Conservation (phyloP, 2,797 vertebrate species). For the Garrulus glandarius region DNA sequence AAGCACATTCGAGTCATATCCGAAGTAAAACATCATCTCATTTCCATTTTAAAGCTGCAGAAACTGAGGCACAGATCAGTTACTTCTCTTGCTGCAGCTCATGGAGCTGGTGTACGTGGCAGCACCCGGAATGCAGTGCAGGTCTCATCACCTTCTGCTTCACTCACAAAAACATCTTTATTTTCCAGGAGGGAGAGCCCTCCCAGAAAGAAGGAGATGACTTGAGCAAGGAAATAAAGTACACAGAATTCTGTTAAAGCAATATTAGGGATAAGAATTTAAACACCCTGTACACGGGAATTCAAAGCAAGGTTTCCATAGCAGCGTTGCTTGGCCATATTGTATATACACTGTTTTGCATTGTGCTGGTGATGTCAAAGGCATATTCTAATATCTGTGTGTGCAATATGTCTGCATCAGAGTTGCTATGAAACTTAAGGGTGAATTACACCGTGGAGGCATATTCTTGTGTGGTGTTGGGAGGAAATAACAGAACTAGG, state of each 20-base stretch:
- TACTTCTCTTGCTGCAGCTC: not conserved
- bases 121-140: not conserved
- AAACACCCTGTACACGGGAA: not conserved
- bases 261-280: slow-evolving; percentile 6
- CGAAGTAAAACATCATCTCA: not conserved
- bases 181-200: not conserved
- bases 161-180: not conserved
- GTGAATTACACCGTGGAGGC: slow-evolving; percentile 42
- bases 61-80: slow-evolving; percentile 27
- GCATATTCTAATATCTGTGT: slow-evolving; percentile 56
- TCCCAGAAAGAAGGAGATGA: not conserved
- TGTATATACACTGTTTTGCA: slow-evolving; percentile 49
- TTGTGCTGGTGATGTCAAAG: slow-evolving; percentile 56
- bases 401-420: slow-evolving; percentile 54
- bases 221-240: not conserved
- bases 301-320: slow-evolving; percentile 58
- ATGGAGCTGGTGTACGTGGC: not conserved
- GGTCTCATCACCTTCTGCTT: not conserved
- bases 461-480: slow-evolving; percentile 1
- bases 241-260: not conserved
- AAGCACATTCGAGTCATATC: not conserved
- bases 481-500: slow-evolving; percentile 25
- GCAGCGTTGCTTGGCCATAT: slow-evolving; percentile 53
- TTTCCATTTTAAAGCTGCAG: slow-evolving; percentile 16
- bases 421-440: slow-evolving; percentile 49